Conservation (phyloP, 2,797 vertebrate species). For the Garrulus glandarius region DNA sequence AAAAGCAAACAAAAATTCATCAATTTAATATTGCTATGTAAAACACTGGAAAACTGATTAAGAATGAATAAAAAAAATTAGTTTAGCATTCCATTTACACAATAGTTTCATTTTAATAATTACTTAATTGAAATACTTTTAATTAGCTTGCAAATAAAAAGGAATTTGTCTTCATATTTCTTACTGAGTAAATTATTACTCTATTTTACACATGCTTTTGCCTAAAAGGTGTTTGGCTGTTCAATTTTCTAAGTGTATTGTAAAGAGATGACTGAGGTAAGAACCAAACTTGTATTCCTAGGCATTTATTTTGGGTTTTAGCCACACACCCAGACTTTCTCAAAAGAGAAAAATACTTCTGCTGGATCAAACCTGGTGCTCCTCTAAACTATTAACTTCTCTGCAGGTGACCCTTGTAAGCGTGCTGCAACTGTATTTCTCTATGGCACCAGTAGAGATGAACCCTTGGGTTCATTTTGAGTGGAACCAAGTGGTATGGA, state of each 20-base stretch:
- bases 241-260: not conserved
- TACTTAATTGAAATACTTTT: not conserved
- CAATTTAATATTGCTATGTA: not conserved
- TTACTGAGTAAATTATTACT: not conserved
- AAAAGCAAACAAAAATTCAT: not conserved
- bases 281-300: rapidly evolving
- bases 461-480: not conserved
- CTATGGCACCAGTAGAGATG: not conserved
- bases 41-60: not conserved
- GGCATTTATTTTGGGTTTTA: not conserved
- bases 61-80: not conserved
- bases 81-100: not conserved
- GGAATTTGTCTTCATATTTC: not conserved
- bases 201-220: not conserved
- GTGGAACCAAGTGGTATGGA: not conserved
- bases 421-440: not conserved
- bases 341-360: not conserved
- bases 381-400: not conserved
- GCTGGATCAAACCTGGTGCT: not conserved
- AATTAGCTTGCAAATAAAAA: not conserved
- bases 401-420: not conserved
- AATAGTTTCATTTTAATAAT: not conserved
- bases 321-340: not conserved
- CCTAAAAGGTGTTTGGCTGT: not conserved
- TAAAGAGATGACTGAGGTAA: not conserved